Evolutionary conservation across 2,113 vertebrate species (phyloP).

Genomic region (Lepidothrix coronata): DNA sequence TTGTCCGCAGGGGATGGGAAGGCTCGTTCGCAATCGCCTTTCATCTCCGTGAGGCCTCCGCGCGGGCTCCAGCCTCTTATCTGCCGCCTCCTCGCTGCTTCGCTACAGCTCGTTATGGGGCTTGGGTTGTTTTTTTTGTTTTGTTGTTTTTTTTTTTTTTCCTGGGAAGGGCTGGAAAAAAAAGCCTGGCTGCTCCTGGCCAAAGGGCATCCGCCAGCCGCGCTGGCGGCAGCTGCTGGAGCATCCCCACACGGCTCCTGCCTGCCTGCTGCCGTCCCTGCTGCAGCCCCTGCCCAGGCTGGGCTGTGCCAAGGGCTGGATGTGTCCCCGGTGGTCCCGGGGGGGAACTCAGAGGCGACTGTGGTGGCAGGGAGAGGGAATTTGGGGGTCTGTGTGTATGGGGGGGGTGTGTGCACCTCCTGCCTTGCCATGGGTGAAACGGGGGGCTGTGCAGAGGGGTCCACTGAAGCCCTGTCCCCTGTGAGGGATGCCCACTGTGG

Average conservation of each 20-base stretch:
- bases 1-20: conserved; percentile 44
- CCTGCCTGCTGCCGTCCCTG: not conserved
- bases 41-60: conserved; percentile 54
- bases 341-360: accelerated
- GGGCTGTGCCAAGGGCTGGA: not conserved
- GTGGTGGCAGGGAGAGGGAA: not conserved
- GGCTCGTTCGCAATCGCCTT: conserved; percentile 34
- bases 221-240: not conserved
- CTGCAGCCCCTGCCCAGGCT: not conserved
- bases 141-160: not conserved
- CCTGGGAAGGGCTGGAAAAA: not conserved
- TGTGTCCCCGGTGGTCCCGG: accelerated
- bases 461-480: accelerated
- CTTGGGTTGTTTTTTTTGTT: not conserved
- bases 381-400: no score
- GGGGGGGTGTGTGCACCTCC: not conserved
- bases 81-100: not conserved
- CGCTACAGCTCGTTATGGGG: not conserved
- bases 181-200: conserved; percentile 9
- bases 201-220: not conserved
- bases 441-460: not conserved
- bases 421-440: not conserved
- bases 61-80: conserved; percentile 27
- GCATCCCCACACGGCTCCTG: not conserved
- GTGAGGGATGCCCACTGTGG: not conserved